Evolutionary conservation across 2,888 invertebrate genomes (phyloP).

Genomic region (Anaspis maculata): DNA sequence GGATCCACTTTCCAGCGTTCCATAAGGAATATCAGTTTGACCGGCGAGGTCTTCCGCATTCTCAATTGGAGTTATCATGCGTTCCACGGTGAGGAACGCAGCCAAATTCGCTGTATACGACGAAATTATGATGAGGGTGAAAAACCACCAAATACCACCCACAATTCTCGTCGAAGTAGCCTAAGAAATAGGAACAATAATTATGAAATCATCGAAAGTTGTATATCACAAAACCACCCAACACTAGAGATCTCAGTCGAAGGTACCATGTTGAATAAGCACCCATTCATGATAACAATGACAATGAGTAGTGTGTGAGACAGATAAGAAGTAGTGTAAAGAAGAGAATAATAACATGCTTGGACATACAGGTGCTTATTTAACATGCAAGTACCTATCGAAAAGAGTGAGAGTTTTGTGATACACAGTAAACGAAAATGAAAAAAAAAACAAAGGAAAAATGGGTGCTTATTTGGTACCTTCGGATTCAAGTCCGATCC

Average conservation of each 20-base stretch:
- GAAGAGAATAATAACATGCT: no score
- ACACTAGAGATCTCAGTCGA: conserved; percentile 11
- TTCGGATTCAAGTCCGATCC: conserved; percentile 73
- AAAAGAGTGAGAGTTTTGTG: conserved; percentile 18
- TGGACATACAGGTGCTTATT: conserved; percentile 25
- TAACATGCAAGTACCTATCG: conserved; percentile 25
- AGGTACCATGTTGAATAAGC: conserved; percentile 20
- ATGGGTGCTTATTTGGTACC: conserved; percentile 41
- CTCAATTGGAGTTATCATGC: conserved; percentile 81
- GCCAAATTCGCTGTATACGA: conserved; percentile 90
- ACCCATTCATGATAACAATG: conserved; percentile 16
- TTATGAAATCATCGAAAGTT: not conserved
- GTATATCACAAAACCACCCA: conserved; percentile 5
- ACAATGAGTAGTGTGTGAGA: not conserved
- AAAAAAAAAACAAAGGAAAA: no score
- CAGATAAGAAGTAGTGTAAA: conserved; percentile 4
- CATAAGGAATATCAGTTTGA: conserved; percentile 77
- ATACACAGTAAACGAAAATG: no score
- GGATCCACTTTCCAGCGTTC: conserved; percentile 73
- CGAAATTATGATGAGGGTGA: conserved; percentile 81
- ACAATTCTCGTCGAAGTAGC: conserved; percentile 71
- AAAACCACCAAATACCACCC: conserved; percentile 88
- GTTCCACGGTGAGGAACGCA: conserved; percentile 82
- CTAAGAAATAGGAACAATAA: conserved; percentile 40
- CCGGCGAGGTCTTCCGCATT: conserved; percentile 74